Evolutionary conservation across 1,140 invertebrate species (phyloP).

Genomic region (Heterodera carotae): DNA sequence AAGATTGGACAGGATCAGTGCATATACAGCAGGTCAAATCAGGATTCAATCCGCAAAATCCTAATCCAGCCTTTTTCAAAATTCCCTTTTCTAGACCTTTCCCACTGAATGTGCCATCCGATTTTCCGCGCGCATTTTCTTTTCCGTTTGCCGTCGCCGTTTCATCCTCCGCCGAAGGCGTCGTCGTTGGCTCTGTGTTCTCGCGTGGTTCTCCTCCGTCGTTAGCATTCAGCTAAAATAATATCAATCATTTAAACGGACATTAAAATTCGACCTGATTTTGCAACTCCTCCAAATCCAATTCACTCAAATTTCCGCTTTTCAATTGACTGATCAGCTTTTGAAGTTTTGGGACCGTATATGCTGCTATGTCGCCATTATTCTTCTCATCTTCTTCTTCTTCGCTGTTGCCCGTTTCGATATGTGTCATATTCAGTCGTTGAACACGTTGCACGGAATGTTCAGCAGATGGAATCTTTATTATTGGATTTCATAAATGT

Average conservation of each 20-base stretch:
- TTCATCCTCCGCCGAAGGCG: conserved; percentile 17
- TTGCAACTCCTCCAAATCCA: conserved; percentile 37
- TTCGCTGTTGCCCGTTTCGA: conserved; percentile 8
- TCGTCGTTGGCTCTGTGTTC: conserved; percentile 35
- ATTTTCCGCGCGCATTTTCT: not conserved
- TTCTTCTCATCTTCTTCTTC: not conserved
- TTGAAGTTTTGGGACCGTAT: conserved; percentile 50
- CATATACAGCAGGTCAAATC: too few relatives aligned
- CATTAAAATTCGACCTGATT: conserved; percentile 26
- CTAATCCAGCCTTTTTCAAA: too few relatives aligned
- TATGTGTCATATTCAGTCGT: conserved; percentile 28
- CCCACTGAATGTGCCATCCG: not conserved
- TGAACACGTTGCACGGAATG: conserved; percentile 2
- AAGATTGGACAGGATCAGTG: too few relatives aligned
- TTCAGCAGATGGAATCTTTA: conserved; percentile 1
- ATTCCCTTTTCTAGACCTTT: conserved; percentile 14
- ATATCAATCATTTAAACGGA: too few relatives aligned
- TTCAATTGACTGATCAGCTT: conserved; percentile 44
- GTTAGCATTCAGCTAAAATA: conserved; percentile 36
- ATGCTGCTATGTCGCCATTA: conserved; percentile 29
- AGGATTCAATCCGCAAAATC: too few relatives aligned
- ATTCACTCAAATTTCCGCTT: conserved; percentile 41
- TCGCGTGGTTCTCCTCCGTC: conserved; percentile 41
- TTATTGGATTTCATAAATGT: too few relatives aligned
- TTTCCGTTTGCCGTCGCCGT: conserved; percentile 14